Conservation (phyloP, 2,113 vertebrate genomes). For the Hyperoodon ampullatus region DNA sequence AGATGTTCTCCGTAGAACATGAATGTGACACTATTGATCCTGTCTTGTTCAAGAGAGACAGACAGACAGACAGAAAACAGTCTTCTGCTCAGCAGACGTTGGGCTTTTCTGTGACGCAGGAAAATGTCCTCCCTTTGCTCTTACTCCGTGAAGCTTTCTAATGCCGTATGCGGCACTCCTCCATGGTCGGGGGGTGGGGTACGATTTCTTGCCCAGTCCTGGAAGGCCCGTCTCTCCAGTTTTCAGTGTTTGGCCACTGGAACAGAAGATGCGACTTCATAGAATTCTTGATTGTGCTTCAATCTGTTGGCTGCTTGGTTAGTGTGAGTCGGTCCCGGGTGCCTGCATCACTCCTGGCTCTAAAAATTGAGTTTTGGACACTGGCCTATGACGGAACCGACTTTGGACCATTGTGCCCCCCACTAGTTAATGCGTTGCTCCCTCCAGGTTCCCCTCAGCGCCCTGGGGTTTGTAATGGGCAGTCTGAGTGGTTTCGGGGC, state of each 20-base stretch:
- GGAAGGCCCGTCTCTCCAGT: background rate
- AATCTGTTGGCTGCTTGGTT: background rate
- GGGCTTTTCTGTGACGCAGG: background rate
- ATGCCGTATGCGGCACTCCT: background rate
- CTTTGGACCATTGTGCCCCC: background rate
- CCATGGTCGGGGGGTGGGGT: accelerated
- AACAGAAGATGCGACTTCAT: background rate
- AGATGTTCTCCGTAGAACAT: background rate
- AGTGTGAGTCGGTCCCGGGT: background rate
- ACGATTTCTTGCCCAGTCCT: background rate
- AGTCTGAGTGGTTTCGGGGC: background rate
- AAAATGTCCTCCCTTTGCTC: background rate
- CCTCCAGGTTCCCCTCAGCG: background rate
- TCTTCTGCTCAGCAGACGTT: background rate
- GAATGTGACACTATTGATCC: background rate
- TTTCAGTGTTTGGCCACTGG: background rate
- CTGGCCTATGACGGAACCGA: background rate
- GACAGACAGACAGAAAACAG: background rate
- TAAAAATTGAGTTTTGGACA: background rate
- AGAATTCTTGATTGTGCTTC: background rate
- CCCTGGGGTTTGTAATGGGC: background rate
- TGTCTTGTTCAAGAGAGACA: background rate
- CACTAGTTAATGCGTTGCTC: background rate
- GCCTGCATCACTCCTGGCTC: background rate
- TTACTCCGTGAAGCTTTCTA: background rate